Evolutionary conservation across 2,797 vertebrate genomes (phyloP), one percentile per base, ranked within the genome.

Genomic region (Clarias platycephalus): DNA sequence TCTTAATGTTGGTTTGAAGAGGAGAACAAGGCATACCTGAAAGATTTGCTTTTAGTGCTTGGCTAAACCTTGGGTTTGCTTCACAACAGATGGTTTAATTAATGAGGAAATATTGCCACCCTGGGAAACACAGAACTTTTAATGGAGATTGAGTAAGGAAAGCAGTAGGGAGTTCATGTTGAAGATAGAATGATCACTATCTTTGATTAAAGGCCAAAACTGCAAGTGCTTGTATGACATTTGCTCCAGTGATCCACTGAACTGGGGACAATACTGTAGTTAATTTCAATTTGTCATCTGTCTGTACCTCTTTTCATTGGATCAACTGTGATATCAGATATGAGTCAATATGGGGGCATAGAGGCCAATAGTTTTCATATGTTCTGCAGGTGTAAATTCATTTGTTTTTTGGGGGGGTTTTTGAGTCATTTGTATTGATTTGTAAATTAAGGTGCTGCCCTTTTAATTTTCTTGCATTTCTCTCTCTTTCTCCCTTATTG

Each of bases 21-120:
- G 49, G 22, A 62, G 57, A 78, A 60, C 28, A 78, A 78, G 34
- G 40, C 75, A 77, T 77, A 77, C 31, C 57, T 77, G 55, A 58
- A 34, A 26, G 34, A 16, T 31, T 24, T 53, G 20, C 15, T 81
- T 72, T 86, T 63, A 90, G 86, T 84, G 91, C 91, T 93, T 92
- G 91, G 86, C 88, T 90, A 93, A 94, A 93, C 92, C 91, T 93
- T 94, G 89, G 85, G 58, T 88, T 88, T 89, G 90, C 86, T 83
- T 86, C 60, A 82, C 72, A 74, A 91, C 92, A 94, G 91, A 94
- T 93, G 93, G 92, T 91, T 91, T 91, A 93, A 93, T 94, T 94
- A 93, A 94, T 92, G 86, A 82, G 87, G 86, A 92, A 91, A 89
- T 87, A 89, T 82, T 82, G 87, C 55, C 86, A 81, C 90, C 89